phyloP scores from a whole-genome alignment of 2,888 invertebrate genomes.

The Perithous albicinctus region DNA sequence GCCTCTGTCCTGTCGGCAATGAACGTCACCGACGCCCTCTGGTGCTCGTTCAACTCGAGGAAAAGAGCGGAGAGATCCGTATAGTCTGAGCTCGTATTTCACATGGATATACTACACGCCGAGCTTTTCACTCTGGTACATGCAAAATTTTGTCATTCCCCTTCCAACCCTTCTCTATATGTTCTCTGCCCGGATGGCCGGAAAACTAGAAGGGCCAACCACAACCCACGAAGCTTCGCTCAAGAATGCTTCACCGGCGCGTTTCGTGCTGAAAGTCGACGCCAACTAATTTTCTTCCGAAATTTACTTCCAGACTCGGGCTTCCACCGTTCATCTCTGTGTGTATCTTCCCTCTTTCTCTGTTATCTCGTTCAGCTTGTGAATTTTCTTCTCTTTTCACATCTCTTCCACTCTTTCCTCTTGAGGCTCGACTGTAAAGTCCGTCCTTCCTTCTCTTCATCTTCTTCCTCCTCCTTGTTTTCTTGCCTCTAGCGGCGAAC shows the following conservation, averaged over 20 bases:
- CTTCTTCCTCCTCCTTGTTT: conserved; percentile 46
- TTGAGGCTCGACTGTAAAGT: conserved; percentile 25
- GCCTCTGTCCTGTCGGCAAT: conserved; percentile 23
- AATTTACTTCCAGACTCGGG: conserved; percentile 42
- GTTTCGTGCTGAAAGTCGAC: conserved; percentile 67
- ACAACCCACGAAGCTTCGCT: conserved; percentile 4
- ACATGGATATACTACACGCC: not conserved
- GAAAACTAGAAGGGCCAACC: conserved; percentile 38
- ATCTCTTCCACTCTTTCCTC: not conserved
- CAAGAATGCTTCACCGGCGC: conserved; percentile 57
- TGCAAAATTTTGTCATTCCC: conserved; percentile 20
- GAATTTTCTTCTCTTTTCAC: not conserved
- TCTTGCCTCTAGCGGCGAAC: conserved; percentile 30
- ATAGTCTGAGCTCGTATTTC: not conserved
- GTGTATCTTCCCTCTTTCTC: not conserved
- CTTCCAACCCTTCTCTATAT: not conserved
- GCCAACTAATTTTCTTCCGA: conserved; percentile 71
- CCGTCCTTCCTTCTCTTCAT: conserved; percentile 32
- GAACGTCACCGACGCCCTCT: conserved; percentile 46
- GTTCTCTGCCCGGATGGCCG: conserved; percentile 7
- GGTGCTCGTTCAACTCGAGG: conserved; percentile 14
- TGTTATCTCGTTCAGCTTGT: not conserved
- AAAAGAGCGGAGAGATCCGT: conserved; percentile 38
- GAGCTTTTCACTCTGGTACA: conserved; percentile 5
- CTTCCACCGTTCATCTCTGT: not conserved